Evolutionary conservation across 1,140 invertebrate species (phyloP).

Genomic region (Proctacanthus coquilletti): DNA sequence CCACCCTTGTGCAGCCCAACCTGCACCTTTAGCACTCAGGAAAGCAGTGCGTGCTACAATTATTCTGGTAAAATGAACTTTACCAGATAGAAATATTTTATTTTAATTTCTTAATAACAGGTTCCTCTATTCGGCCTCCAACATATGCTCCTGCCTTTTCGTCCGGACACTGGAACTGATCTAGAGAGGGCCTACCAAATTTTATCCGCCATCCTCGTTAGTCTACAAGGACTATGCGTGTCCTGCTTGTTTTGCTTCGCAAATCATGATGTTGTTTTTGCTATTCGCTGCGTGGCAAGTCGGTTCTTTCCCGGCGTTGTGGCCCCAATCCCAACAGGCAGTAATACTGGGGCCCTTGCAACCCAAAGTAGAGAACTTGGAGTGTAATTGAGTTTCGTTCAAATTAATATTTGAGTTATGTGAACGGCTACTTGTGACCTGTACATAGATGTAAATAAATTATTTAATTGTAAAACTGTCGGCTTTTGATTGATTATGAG

Average conservation of each 20-base stretch:
- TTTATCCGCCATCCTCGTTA: conserved; percentile 57
- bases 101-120: conserved; percentile 11
- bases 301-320: conserved; percentile 21
- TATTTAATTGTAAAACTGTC: too few relatives aligned
- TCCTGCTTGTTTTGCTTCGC: conserved; percentile 79
- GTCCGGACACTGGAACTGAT: conserved; percentile 44
- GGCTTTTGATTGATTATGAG: too few relatives aligned
- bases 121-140: conserved; percentile 57
- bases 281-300: conserved; percentile 29
- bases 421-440: too few relatives aligned
- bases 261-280: conserved; percentile 64
- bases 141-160: conserved; percentile 64
- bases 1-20: conserved; percentile 44
- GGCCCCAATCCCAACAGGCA: conserved; percentile 19
- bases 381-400: too few relatives aligned
- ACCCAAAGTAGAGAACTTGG: conserved; percentile 27
- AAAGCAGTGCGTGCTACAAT: conserved; percentile 52
- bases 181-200: conserved; percentile 58
- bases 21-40: conserved; percentile 31
- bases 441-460: too few relatives aligned
- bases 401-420: too few relatives aligned
- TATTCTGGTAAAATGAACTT: conserved; percentile 42
- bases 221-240: conserved; percentile 76
- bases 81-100: not conserved
- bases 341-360: conserved; percentile 27